A percentile compares a stretch with the other conserved stretches of the same genome.
These are phyloP conservation scores for Nymphicus hollandicus DNA, from an alignment of 2,113 vertebrate genomes.

Conservation along the genomic window DNA sequence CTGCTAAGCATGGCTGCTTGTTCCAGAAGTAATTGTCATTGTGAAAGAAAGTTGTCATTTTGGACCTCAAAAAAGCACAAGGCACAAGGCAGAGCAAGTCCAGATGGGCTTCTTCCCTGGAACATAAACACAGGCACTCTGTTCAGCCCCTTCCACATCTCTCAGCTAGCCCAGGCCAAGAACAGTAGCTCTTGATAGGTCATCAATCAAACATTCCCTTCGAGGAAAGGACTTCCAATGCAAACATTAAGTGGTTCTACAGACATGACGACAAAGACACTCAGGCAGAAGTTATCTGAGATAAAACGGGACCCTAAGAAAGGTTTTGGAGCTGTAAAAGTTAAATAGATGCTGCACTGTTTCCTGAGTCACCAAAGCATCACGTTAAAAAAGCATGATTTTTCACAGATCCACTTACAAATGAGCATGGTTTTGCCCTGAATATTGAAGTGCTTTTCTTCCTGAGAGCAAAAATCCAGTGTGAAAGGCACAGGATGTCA, in stretches of 20 bases:
- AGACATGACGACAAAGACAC: not conserved
- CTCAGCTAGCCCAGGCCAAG: not conserved
- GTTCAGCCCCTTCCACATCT: not conserved
- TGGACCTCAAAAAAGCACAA: not conserved
- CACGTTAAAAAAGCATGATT: not conserved
- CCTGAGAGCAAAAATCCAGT: not conserved
- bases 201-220: not conserved
- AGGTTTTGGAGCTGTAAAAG: not conserved
- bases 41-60: slow-evolving; percentile 13
- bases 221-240: not conserved
- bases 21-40: slow-evolving; percentile 16
- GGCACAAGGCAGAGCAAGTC: not conserved
- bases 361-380: not conserved
- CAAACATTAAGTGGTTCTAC: not conserved
- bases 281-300: not conserved
- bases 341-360: not conserved
- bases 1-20: not conserved
- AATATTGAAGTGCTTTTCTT: not conserved
- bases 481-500: not conserved
- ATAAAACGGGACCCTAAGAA: not conserved
- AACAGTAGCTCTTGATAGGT: not conserved
- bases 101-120: slow-evolving; percentile 12
- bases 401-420: not conserved
- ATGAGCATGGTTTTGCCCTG: not conserved
- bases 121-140: slow-evolving; percentile 9